Evolutionary conservation across 2,113 vertebrate genomes (phyloP).

Genomic region (Australoheros scitulus): DNA sequence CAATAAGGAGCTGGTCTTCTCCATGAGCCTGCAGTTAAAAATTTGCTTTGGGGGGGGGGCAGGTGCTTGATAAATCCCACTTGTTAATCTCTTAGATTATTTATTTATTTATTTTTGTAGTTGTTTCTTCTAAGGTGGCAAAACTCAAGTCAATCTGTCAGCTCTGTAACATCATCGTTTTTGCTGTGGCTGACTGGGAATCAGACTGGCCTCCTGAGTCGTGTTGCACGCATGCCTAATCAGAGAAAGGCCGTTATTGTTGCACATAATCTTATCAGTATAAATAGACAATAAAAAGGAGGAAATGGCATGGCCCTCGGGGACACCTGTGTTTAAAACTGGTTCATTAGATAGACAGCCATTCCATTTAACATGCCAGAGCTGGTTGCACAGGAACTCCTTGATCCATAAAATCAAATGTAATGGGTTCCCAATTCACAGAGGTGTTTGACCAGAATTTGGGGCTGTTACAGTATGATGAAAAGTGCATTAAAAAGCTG

Average conservation of each 20-base stretch:
- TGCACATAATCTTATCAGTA: constrained; percentile 72
- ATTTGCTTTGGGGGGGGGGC: not conserved
- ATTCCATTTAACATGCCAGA: constrained; percentile 70
- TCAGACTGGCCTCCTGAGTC: constrained; percentile 56
- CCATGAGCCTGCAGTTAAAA: not conserved
- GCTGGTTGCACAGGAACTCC: constrained; percentile 61
- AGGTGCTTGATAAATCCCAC: constrained; percentile 13
- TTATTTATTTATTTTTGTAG: not conserved
- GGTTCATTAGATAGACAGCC: constrained; percentile 73
- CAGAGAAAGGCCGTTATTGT: constrained; percentile 67
- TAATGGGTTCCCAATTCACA: constrained; percentile 69
- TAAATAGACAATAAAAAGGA: constrained; percentile 74
- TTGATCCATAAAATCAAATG: constrained; percentile 79
- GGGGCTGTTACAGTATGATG: constrained; percentile 51
- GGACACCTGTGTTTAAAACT: constrained; percentile 73
- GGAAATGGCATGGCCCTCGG: constrained; percentile 67
- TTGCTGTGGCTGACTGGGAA: constrained; percentile 35
- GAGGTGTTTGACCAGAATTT: constrained; percentile 66
- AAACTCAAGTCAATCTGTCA: constrained; percentile 48
- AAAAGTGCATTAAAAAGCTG: constrained; percentile 42
- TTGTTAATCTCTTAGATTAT: not conserved
- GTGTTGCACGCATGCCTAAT: constrained; percentile 59
- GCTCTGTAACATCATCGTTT: constrained; percentile 33
- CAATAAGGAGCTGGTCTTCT: constrained; percentile 9
- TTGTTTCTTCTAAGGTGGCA: constrained; percentile 30